Evolutionary conservation across 2,113 vertebrate genomes (phyloP).

Genomic region (Oriolus oriolus): DNA sequence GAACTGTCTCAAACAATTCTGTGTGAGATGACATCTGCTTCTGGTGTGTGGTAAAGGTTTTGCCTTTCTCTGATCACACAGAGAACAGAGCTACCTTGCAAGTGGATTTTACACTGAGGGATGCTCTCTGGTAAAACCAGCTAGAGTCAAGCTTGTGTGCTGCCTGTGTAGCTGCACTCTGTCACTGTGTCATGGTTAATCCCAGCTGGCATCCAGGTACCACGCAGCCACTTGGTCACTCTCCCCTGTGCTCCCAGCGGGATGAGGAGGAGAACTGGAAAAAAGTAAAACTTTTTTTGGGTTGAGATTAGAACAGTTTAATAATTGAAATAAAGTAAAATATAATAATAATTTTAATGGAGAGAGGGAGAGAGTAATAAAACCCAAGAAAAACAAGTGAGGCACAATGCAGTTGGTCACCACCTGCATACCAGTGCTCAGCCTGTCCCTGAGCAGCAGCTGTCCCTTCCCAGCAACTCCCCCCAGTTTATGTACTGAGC

Average conservation of each 20-base stretch:
- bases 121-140: background rate
- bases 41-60: background rate
- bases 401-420: background rate
- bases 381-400: background rate
- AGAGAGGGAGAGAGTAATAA: background rate
- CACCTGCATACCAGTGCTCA: background rate
- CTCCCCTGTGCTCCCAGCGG: background rate
- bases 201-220: background rate
- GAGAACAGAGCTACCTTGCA: background rate
- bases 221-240: background rate
- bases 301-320: background rate
- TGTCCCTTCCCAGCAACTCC: background rate
- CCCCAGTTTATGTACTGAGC: background rate
- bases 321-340: background rate
- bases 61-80: background rate
- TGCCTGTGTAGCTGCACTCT: background rate
- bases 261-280: background rate
- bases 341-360: background rate
- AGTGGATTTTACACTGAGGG: background rate
- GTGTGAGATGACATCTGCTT: background rate
- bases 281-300: background rate
- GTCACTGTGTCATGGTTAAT: background rate
- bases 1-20: background rate
- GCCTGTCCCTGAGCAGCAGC: background rate
- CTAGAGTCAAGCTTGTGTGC: background rate